Conservation (phyloP, 2,888 invertebrate genomes). For the Orchesellides sinensis region DNA sequence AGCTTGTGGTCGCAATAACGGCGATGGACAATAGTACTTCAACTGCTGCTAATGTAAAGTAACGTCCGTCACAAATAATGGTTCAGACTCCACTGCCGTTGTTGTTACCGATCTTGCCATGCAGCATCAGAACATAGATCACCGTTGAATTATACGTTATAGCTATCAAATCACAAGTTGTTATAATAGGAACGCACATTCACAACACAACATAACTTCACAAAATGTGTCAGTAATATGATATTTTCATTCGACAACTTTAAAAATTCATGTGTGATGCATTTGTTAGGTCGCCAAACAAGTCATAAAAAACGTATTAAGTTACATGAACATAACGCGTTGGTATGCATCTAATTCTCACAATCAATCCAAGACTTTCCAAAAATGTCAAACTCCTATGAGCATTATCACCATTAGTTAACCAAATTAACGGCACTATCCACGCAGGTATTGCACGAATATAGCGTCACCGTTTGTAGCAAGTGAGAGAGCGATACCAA, state of each 20-base stretch:
- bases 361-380: slow-evolving; percentile 31
- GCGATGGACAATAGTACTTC: slow-evolving; percentile 40
- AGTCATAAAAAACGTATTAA: slow-evolving; percentile 16
- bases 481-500: slow-evolving; percentile 29
- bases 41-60: slow-evolving; percentile 30
- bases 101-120: no score
- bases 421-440: not conserved
- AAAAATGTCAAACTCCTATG: slow-evolving; percentile 32
- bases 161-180: not conserved
- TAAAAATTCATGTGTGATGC: slow-evolving; percentile 18
- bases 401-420: not conserved
- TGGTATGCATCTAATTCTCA: slow-evolving; percentile 28
- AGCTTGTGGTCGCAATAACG: slow-evolving; percentile 51
- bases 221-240: not conserved
- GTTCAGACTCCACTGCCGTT: no score
- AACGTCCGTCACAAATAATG: slow-evolving; percentile 19
- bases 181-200: not conserved
- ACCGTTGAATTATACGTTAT: no score
- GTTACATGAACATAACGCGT: slow-evolving; percentile 2
- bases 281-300: slow-evolving; percentile 43
- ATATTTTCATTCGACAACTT: not conserved
- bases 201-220: slow-evolving; percentile 17
- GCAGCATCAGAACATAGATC: not conserved
- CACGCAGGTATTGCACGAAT: not conserved
- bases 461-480: not conserved